These are phyloP conservation scores for Hoplodrina blanda DNA, from an alignment of 2,888 invertebrate genomes.

Conservation along the genomic window DNA sequence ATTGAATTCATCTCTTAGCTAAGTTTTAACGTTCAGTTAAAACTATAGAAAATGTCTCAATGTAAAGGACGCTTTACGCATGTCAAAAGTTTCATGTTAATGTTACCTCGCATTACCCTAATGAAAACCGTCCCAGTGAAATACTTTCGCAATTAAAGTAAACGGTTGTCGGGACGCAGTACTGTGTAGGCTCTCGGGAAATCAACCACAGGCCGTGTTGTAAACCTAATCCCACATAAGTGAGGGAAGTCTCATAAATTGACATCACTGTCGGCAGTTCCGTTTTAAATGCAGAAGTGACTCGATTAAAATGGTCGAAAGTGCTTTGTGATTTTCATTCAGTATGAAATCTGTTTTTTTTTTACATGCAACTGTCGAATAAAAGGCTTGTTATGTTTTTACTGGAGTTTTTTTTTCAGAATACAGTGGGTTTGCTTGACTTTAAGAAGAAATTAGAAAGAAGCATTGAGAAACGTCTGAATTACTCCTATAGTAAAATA, in stretches of 20 bases:
- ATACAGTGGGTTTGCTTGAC: no score
- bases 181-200: conserved; percentile 75
- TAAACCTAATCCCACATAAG: conserved; percentile 68
- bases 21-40: conserved; percentile 2
- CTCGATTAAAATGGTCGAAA: conserved; percentile 13
- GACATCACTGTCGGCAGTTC: conserved; percentile 52
- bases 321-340: neutral
- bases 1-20: neutral
- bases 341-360: neutral
- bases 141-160: conserved; percentile 81
- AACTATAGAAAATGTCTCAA: neutral
- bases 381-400: neutral
- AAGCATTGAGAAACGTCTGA: no score
- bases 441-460: no score
- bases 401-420: neutral
- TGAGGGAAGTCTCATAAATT: conserved; percentile 68
- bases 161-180: conserved; percentile 69
- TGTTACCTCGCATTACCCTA: conserved; percentile 73
- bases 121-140: conserved; percentile 77
- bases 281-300: conserved; percentile 39
- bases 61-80: conserved; percentile 35
- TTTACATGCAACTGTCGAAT: no score
- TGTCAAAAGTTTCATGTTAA: conserved; percentile 65
- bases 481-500: no score
- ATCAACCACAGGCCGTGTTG: conserved; percentile 73